phyloP scores from a whole-genome alignment of 2,888 invertebrate genomes.

The Baccha elongata region DNA sequence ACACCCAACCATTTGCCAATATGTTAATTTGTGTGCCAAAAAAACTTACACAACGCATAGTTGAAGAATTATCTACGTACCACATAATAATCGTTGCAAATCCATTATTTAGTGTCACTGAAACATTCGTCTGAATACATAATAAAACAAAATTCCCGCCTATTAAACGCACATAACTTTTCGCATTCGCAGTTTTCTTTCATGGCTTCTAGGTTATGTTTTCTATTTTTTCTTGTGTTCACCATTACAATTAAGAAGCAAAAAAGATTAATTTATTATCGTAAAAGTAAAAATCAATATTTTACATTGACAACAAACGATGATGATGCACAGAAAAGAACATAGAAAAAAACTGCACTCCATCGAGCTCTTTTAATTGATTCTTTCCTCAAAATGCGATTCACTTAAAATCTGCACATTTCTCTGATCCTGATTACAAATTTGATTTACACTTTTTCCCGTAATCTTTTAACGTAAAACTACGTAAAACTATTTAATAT shows the following conservation, averaged over 20 bases:
- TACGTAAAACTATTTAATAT: too few species aligned
- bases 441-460: neutral
- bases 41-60: too few species aligned
- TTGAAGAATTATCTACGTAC: too few species aligned
- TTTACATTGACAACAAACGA: conserved; percentile 64
- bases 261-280: conserved; percentile 45
- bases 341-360: conserved; percentile 24
- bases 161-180: conserved; percentile 14
- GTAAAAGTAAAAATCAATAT: conserved; percentile 67
- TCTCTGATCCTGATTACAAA: neutral
- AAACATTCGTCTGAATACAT: too few species aligned
- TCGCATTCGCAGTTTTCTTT: conserved; percentile 16
- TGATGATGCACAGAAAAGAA: conserved; percentile 7
- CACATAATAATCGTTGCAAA: too few species aligned
- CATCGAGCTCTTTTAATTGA: conserved; percentile 42
- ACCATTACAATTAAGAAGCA: neutral
- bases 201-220: conserved; percentile 53
- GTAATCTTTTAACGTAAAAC: too few species aligned
- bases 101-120: too few species aligned
- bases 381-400: conserved; percentile 33
- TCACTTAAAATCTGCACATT: conserved; percentile 20
- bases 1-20: too few species aligned
- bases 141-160: conserved; percentile 46
- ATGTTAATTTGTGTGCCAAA: too few species aligned
- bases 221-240: conserved; percentile 14